Evolutionary conservation across 2,888 invertebrate species (phyloP).

Genomic region (Aricia artaxerxes): DNA sequence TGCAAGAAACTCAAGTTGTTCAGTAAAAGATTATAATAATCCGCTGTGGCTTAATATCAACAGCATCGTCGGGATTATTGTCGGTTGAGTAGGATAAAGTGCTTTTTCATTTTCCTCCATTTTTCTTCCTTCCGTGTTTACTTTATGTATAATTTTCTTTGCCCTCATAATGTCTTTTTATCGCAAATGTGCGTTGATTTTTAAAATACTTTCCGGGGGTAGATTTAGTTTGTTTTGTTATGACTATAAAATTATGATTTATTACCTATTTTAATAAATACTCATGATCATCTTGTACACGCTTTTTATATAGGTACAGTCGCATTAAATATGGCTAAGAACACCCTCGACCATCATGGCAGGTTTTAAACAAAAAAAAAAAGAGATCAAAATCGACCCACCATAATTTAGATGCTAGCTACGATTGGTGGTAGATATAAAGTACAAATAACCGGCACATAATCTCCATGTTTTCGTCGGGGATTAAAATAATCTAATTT

Average conservation of each 20-base stretch:
- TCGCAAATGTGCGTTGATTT: constrained; percentile 6
- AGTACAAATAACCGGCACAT: neutral
- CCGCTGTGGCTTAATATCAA: neutral
- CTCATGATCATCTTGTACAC: too few relatives aligned
- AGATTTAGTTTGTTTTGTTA: neutral
- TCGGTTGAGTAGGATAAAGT: constrained; percentile 1
- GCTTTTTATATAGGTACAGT: too few relatives aligned
- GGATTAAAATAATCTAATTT: neutral
- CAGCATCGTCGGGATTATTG: neutral
- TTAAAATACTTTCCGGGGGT: neutral
- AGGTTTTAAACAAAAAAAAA: too few relatives aligned
- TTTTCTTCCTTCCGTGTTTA: constrained; percentile 3
- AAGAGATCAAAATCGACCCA: too few relatives aligned
- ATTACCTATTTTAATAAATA: neutral
- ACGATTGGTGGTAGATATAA: too few relatives aligned
- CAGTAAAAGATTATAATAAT: neutral
- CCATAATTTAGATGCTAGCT: too few relatives aligned
- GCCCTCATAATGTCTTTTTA: neutral
- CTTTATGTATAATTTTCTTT: constrained; percentile 16
- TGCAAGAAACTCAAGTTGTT: neutral
- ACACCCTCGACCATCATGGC: too few relatives aligned
- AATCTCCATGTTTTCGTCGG: neutral
- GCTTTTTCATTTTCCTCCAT: neutral
- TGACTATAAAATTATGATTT: neutral
- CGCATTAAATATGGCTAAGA: too few relatives aligned